Evolutionary conservation across 2,888 invertebrate genomes (phyloP), one percentile per base, ranked within the genome.

Genomic region (Salpingus planirostris): DNA sequence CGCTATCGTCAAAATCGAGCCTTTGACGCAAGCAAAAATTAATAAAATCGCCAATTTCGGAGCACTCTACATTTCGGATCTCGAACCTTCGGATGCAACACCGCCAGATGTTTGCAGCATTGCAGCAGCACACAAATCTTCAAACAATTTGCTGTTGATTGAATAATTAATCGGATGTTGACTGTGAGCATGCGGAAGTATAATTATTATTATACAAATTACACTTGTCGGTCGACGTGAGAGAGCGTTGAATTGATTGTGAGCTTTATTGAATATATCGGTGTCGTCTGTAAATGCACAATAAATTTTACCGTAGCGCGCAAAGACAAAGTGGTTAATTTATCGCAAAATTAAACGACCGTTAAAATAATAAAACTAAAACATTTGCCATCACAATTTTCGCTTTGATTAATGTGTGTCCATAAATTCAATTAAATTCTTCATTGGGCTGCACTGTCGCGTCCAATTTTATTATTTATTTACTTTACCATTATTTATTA

Each of bases 381-480:
- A 35, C 24, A 27, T 28, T 40, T 31, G 38, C 22, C 36, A 38
- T 43, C 36, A 38, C 29, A 36, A 38, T 30, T 40, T 26, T 34
- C 21, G 23, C 31, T 26, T 31, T 40, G 40, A 43, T 30, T 34
- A 41, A 43, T 43, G 36, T 24, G 29, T 29, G 23, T 26, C 36
- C 36, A 34, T 41, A 40, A 43, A 40, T 43, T 38, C 36, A 40
- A 38, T 40, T 38, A 36, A 40, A 43, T 43, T 43, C 38, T 36
- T 43, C 34, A 38, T 36, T 41, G 31, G 29, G 24, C 21, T 11
- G 11, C 30, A 14, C 39, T 36, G 37, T 33, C 36, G 27, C 38
- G 4, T 23, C 5, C 10, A 8, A 10, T 34, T 37, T 38, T 40
- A 38, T 41, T 40, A 38, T 35, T 43, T 40, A 43, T 43, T 38